Base-by-base conservation (phyloP, 1,140 invertebrate genomes). In the Tetraneura akinire region DNA sequence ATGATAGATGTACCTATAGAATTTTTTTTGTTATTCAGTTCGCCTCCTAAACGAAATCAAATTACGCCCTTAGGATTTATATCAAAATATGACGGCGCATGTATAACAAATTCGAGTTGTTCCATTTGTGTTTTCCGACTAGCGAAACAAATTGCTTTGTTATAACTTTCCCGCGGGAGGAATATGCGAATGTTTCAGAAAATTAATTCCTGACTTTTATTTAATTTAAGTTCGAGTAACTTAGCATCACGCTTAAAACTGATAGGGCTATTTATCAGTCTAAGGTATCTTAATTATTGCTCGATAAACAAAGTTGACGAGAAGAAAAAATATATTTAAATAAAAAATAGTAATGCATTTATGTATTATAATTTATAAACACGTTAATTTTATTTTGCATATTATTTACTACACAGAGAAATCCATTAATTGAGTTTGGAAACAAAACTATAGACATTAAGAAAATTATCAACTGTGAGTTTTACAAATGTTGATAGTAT, bases 371-470 rank as follows among this genome's bases (percentile, higher is more conserved):
- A n/a, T n/a, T n/a, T n/a, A n/a, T n/a, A n/a, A n/a, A n/a, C n/a
- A 45, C 55, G 32, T 42, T 18, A 21, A 45, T 45, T n/a, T n/a
- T 23, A 21, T 10, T 16, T 26, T 5, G 6, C 21, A 26, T 60
- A 53, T 78, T 60, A 53, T 78, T 29, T 37, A 4, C 18, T 23
- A 37, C 37, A 37, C 21, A 26, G 55, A 8, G 23, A 60, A 60
- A 45, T 78, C 37, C 45, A 47, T 37, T 78, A 78, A 78, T 78
- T 78, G 74, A 78, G 74, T 78, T 78, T 60, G 55, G 37, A 3
- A 78, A 78, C 74, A 62, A 78, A 78, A 26, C 74, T 78, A 37
- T 37, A 78, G 32, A 78, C 74, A 62, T 78, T 62, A 78, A 37
- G n/a, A n/a, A 78, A 78, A 78, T 42, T 47, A 78, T 78, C 62